These are phyloP conservation scores for Stegodyphus dumicola DNA, from an alignment of 1,140 invertebrate species.

Conservation along the genomic window DNA sequence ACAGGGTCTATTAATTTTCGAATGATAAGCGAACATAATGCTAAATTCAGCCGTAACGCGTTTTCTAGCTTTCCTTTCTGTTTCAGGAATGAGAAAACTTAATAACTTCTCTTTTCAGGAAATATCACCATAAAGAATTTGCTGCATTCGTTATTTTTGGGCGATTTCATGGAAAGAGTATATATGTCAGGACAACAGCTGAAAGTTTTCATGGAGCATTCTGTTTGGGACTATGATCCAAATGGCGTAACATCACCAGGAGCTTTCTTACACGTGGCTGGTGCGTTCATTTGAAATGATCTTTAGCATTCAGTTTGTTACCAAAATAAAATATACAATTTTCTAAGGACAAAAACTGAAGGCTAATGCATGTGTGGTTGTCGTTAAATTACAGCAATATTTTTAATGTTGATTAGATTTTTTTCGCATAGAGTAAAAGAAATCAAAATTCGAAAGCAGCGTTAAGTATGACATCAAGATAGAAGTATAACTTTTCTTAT, in stretches of 20 bases:
- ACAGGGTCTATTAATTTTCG: not conserved
- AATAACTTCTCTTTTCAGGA: not conserved
- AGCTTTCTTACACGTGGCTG: slow-evolving; percentile 16
- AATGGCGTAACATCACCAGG: not conserved
- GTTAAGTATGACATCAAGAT: not conserved
- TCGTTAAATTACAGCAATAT: not conserved
- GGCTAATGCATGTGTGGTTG: not conserved
- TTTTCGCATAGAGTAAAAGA: not conserved
- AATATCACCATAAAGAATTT: slow-evolving; percentile 19
- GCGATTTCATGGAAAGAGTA: slow-evolving; percentile 5
- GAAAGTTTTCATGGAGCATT: slow-evolving; percentile 16
- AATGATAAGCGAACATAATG: not conserved
- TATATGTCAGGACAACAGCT: not conserved
- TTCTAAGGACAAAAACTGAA: not conserved
- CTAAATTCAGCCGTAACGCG: not conserved
- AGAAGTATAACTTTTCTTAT: too few species aligned
- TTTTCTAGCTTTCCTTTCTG: not conserved
- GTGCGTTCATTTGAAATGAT: not conserved
- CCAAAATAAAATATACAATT: not conserved
- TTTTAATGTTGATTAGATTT: not conserved
- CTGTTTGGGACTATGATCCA: not conserved
- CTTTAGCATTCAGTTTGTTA: not conserved
- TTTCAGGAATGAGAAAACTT: not conserved
- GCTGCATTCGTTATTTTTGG: not conserved
- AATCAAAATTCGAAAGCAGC: not conserved